Base-by-base conservation (phyloP, 1,140 invertebrate genomes). In the Formica selysi region DNA sequence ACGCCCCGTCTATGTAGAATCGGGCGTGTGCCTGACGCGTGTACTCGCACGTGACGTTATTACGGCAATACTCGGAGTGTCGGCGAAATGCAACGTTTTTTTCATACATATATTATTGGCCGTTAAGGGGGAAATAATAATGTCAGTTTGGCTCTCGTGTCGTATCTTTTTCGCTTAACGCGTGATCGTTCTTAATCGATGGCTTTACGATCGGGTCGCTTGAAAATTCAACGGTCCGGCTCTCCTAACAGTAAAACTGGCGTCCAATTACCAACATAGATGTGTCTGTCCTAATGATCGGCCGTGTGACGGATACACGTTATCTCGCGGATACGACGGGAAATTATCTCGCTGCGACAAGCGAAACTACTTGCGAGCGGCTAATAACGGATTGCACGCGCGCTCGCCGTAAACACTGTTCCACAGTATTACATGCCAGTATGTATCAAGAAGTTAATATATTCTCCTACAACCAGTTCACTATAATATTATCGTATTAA, bases 171-270 rank as follows among this genome's bases (percentile, higher is more conserved):
- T 41, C 19, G 10, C 13, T 32, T 32, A 36, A 26, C 10, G 26
- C 62, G 19, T 7, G 76, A 2, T 26, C 48, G 57, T n/a, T 32
- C 41, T 76, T 67, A 67, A 79, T 79, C 76, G 62, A 19, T 11
- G 29, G 41, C 29, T 48, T 78, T 65, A 64, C 61, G 61, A 78
- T 36, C 19, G 44, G 44, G 61, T 65, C 62, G 44, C 61, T 51
- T 79, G 13, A 51, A 67, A 51, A 59, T 19, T 79, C 48, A 73
- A 59, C 57, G n/a, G n/a, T 57, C 51, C 38, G 29, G 38, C 19
- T 26, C 44, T 36, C 16, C 26, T 79, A 79, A 79, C 76, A 65
- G 76, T 79, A 79, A 79, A 78, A 67, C 62, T 54, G 29, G 29
- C 44, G n/a, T 79, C 19, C 61, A 67, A 79, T 79, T 79, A 79